These are phyloP conservation scores for Actinemys pallida DNA, from an alignment of 2,113 vertebrate genomes.

Conservation along the genomic window DNA sequence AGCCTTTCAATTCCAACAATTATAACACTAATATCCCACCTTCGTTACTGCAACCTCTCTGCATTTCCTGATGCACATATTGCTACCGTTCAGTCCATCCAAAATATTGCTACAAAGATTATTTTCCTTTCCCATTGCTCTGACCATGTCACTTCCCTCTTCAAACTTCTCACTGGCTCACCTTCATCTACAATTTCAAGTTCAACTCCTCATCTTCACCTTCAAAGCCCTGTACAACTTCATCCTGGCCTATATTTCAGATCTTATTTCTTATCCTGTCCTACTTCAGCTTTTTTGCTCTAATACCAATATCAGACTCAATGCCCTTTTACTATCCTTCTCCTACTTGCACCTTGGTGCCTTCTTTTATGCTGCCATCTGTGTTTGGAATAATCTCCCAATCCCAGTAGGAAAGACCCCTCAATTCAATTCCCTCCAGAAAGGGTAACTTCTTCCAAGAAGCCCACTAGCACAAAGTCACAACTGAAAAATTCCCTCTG, in stretches of 20 bases:
- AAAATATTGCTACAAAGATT: conserved; percentile 19
- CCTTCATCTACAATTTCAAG: conserved; percentile 2
- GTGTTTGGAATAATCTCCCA: background rate
- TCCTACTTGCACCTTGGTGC: background rate
- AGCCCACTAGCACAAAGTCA: background rate
- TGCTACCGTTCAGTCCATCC: background rate
- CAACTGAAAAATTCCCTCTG: background rate
- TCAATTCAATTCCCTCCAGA: background rate
- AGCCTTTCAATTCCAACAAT: background rate
- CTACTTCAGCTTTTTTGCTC: background rate
- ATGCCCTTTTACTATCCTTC: background rate
- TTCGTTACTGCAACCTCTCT: background rate
- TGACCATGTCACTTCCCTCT: background rate
- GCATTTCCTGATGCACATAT: background rate
- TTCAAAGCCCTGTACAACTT: background rate
- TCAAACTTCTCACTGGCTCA: background rate
- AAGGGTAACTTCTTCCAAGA: background rate
- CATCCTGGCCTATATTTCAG: background rate
- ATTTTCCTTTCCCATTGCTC: background rate
- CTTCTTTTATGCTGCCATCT: background rate
- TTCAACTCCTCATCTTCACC: background rate
- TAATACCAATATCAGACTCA: background rate
- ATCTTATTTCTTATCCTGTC: background rate
- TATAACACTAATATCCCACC: background rate
- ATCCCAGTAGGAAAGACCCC: background rate